Conservation (phyloP, 2,113 vertebrate species). For the Aegotheles bennettii region DNA sequence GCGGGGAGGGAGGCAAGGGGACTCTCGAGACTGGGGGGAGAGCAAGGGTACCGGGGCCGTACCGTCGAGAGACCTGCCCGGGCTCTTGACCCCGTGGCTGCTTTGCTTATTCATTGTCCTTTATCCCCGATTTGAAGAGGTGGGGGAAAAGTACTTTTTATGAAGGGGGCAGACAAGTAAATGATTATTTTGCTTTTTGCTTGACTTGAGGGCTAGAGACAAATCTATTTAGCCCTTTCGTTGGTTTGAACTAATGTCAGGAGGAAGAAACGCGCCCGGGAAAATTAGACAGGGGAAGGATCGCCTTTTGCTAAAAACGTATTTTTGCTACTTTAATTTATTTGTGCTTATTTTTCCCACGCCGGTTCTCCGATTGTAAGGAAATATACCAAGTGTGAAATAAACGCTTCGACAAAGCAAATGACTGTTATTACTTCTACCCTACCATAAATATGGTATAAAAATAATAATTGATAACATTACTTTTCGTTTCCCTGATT, state of each 20-base stretch:
- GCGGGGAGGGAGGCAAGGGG: too few species aligned
- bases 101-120: neutral
- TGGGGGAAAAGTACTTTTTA: neutral
- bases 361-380: neutral
- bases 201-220: neutral
- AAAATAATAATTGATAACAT: slow-evolving; percentile 34
- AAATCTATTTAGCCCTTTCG: neutral
- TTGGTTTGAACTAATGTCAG: neutral
- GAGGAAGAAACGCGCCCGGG: neutral
- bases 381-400: slow-evolving; percentile 35
- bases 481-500: slow-evolving; percentile 14
- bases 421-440: slow-evolving; percentile 53
- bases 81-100: neutral
- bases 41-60: neutral
- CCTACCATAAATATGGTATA: slow-evolving; percentile 30
- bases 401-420: slow-evolving; percentile 34
- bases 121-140: neutral
- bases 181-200: slow-evolving; percentile 1
- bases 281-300: slow-evolving; percentile 34
- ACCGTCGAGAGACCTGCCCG: neutral
- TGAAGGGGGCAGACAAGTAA: neutral
- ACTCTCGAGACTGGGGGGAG: fast-evolving
- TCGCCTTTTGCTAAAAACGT: neutral
- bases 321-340: slow-evolving; percentile 4
- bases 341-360: slow-evolving; percentile 24